Percentiles rank a stretch among this genome's conserved stretches.
Evolutionary conservation across 2,888 invertebrate genomes (phyloP).

Genomic region (Neria commutata): DNA sequence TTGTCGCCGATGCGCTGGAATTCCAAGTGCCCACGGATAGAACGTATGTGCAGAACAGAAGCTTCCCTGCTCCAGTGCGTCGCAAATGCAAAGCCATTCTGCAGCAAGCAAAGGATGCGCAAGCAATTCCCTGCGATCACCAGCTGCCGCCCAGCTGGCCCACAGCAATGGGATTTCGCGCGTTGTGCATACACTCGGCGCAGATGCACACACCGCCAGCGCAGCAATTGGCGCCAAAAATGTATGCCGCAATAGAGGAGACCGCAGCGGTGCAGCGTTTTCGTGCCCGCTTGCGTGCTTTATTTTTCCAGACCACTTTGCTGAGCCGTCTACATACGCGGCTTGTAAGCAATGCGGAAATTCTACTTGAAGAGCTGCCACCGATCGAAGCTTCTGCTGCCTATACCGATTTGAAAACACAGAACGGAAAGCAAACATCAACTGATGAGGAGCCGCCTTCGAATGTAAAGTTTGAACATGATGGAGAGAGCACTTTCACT

Average conservation of each 20-base stretch:
- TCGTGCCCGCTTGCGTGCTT: conserved; percentile 43
- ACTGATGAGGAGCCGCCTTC: no score
- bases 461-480: no score
- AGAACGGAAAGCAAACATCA: no score
- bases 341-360: no score
- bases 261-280: conserved; percentile 41
- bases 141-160: conserved; percentile 52
- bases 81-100: conserved; percentile 28
- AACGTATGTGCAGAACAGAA: no score
- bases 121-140: conserved; percentile 5
- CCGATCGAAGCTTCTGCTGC: no score
- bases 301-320: conserved; percentile 51
- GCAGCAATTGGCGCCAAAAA: not conserved
- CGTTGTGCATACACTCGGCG: conserved; percentile 46
- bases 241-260: conserved; percentile 14
- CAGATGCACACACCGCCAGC: no score
- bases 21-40: conserved; percentile 24
- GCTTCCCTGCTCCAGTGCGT: conserved; percentile 13
- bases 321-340: conserved; percentile 48
- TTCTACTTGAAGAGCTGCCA: no score
- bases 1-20: conserved; percentile 30
- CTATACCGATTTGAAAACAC: not conserved
- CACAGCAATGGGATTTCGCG: conserved; percentile 53
- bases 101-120: not conserved
- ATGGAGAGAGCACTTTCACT: no score